A percentile compares a stretch with the other conserved stretches of the same genome.
Conservation (phyloP, 2,113 vertebrate genomes). For the Neolamprologus caudopunctatus region DNA sequence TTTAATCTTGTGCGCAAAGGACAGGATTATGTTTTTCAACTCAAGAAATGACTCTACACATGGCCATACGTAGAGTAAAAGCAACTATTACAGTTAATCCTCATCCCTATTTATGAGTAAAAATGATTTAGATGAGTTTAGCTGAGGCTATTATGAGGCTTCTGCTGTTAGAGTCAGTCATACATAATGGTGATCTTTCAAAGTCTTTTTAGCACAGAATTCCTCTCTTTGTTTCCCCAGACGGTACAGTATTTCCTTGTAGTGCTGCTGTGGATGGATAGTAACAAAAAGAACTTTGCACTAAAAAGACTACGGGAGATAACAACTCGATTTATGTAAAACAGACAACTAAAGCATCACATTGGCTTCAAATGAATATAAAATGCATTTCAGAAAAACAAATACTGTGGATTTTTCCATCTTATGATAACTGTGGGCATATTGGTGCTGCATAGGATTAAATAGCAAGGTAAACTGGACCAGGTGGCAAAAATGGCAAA, state of each 20-base stretch:
- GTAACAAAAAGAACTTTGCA: neutral
- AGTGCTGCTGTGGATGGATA: neutral
- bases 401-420: neutral
- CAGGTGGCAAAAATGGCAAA: neutral
- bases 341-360: neutral
- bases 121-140: neutral
- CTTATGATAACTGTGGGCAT: neutral
- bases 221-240: neutral
- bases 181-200: neutral
- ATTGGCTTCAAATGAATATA: neutral
- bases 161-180: neutral
- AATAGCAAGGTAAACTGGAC: neutral
- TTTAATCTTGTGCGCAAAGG: neutral
- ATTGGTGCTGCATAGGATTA: neutral
- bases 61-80: neutral
- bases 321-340: neutral
- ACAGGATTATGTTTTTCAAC: neutral
- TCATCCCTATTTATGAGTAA: neutral
- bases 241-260: neutral
- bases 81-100: neutral
- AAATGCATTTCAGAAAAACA: neutral
- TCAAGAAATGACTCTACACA: neutral
- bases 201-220: neutral
- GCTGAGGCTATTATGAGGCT: neutral
- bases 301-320: neutral